These are phyloP conservation scores for Pyxicephalus adspersus DNA, from an alignment of 2,113 vertebrate species.

Conservation along the genomic window DNA sequence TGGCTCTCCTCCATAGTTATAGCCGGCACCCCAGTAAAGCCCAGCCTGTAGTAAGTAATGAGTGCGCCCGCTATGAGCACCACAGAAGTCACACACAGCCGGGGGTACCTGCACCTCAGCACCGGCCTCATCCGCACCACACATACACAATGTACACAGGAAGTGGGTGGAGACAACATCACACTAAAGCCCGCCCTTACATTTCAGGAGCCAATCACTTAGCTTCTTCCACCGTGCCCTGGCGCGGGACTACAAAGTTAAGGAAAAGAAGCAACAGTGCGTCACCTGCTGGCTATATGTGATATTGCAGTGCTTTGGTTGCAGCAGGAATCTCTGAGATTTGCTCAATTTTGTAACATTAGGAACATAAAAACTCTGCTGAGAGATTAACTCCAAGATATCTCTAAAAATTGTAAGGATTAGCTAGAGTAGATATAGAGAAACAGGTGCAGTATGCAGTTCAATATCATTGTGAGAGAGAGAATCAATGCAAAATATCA, in stretches of 20 bases:
- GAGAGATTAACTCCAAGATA: too few relatives aligned
- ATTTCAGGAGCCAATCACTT: background rate
- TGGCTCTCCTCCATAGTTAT: slow-evolving; percentile 19
- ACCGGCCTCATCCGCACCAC: background rate
- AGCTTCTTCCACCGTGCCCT: background rate
- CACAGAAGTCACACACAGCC: background rate
- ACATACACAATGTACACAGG: background rate
- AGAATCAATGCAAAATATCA: too few relatives aligned
- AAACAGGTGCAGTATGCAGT: too few relatives aligned
- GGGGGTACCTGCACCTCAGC: background rate
- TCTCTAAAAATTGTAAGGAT: too few relatives aligned
- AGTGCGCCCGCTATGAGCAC: background rate
- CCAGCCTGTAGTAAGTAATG: background rate
- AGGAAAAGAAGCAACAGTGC: background rate
- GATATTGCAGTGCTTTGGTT: background rate
- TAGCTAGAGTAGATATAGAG: too few relatives aligned
- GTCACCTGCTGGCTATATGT: background rate
- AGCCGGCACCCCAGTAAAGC: background rate
- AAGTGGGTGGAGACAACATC: background rate
- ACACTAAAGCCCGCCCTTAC: background rate
- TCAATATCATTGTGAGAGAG: too few relatives aligned
- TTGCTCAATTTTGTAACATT: too few relatives aligned
- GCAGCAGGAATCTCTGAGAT: background rate
- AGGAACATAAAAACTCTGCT: too few relatives aligned
- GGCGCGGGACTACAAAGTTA: background rate